These are phyloP conservation scores for Ctenochaetus hawaiiensis DNA, from an alignment of 2,797 vertebrate genomes.

Conservation along the genomic window DNA sequence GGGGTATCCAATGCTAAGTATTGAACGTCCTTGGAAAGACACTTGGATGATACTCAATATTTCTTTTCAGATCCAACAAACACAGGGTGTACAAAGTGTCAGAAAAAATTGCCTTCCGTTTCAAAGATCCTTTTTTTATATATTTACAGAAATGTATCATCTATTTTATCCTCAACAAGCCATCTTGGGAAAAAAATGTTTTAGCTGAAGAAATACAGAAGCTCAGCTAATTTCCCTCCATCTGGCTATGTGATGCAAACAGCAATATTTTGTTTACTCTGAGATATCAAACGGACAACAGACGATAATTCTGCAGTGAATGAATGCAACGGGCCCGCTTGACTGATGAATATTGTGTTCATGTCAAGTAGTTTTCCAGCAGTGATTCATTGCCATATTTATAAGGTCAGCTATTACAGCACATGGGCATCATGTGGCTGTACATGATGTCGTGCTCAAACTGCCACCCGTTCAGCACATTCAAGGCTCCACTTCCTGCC, in stretches of 20 bases:
- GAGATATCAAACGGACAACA: constrained; percentile 6
- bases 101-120: background rate
- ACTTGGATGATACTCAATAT: background rate
- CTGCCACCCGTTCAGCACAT: constrained; percentile 6
- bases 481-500: constrained; percentile 19
- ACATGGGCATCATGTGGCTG: constrained; percentile 6
- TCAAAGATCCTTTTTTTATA: background rate
- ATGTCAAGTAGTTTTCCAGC: constrained; percentile 29
- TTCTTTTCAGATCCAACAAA: constrained; percentile 22
- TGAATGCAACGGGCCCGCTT: constrained; percentile 8
- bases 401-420: constrained; percentile 51
- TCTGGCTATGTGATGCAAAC: background rate
- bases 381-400: constrained; percentile 53
- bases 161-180: background rate
- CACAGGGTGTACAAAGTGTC: background rate
- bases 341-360: constrained; percentile 47
- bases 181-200: background rate
- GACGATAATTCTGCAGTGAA: background rate
- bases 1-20: background rate
- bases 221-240: background rate
- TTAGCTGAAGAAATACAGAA: background rate
- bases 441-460: constrained; percentile 25
- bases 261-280: background rate
- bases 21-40: constrained; percentile 9
- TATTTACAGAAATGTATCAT: background rate